Percentiles rank a stretch among this genome's conserved stretches.
Evolutionary conservation across 1,140 invertebrate species (phyloP).

Genomic region (Rhopalosiphum padi): DNA sequence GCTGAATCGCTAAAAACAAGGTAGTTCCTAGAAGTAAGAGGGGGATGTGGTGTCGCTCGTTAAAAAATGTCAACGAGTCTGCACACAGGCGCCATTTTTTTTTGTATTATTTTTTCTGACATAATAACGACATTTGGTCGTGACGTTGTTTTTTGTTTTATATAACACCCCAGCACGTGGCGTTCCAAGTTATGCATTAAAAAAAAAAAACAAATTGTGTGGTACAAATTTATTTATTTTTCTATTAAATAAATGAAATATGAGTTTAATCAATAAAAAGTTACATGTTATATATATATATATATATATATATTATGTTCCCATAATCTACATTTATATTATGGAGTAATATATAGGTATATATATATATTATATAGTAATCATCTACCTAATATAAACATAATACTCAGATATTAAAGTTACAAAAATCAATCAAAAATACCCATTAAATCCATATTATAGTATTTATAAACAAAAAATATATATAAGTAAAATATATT

Average conservation of each 20-base stretch:
- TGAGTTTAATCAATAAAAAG: no score
- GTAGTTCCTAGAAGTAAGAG: not conserved
- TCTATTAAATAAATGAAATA: not conserved
- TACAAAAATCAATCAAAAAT: not conserved
- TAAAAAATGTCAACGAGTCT: conserved; percentile 57
- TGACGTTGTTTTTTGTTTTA: conserved; percentile 31
- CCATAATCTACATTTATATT: no score
- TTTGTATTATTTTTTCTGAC: conserved; percentile 46
- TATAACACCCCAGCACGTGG: not conserved
- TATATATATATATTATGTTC: no score
- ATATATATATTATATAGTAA: not conserved
- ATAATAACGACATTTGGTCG: conserved; percentile 31
- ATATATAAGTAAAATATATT: not conserved
- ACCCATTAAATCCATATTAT: not conserved
- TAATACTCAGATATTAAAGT: not conserved
- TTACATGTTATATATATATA: not conserved
- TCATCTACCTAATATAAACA: not conserved
- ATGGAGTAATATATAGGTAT: no score
- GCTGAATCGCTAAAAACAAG: conserved; percentile 54
- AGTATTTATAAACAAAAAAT: not conserved
- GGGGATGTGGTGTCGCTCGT: conserved; percentile 28
- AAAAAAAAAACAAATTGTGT: not conserved
- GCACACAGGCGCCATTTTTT: conserved; percentile 39
- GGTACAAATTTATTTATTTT: not conserved
- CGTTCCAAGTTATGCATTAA: not conserved